These are phyloP conservation scores for Microchirus variegatus DNA, from an alignment of 2,797 vertebrate genomes.

Conservation along the genomic window DNA sequence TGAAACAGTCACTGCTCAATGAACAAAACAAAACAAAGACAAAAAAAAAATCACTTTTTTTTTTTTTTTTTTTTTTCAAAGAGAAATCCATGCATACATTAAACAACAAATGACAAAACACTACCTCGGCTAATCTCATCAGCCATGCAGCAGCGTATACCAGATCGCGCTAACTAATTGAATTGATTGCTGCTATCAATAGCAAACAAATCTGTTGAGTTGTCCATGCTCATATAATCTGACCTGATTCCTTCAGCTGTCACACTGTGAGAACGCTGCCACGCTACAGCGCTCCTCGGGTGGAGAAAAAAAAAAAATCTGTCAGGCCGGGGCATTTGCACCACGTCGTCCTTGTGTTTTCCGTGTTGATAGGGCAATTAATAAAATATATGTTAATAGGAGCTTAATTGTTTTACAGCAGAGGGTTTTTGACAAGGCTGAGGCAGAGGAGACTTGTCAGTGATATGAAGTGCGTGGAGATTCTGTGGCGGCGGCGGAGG, in stretches of 20 bases:
- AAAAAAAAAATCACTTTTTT: constrained; percentile 42
- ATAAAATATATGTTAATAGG: constrained; percentile 95
- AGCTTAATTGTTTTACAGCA: constrained; percentile 84
- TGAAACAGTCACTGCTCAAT: constrained; percentile 75
- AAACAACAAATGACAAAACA: constrained; percentile 69
- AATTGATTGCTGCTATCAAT: constrained; percentile 91
- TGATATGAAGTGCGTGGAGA: constrained; percentile 65
- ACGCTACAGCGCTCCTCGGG: constrained; percentile 81
- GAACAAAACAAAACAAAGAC: constrained; percentile 8
- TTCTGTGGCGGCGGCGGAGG: constrained; percentile 23
- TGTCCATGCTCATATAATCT: constrained; percentile 93
- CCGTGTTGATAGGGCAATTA: constrained; percentile 89
- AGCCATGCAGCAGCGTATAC: constrained; percentile 58
- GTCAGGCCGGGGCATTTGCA: constrained; percentile 80
- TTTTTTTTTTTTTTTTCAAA: constrained; percentile 59
- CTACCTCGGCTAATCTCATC: constrained; percentile 64
- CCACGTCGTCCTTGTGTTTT: constrained; percentile 68
- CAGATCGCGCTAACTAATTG: constrained; percentile 68
- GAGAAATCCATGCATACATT: constrained; percentile 77
- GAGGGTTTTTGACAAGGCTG: constrained; percentile 71
- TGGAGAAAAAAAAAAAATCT: too few species aligned
- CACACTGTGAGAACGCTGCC: constrained; percentile 93
- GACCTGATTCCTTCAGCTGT: constrained; percentile 98
- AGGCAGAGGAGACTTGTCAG: constrained; percentile 72
- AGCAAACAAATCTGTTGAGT: constrained; percentile 87